Percentiles rank a stretch among this genome's conserved stretches.
Conservation (phyloP, 2,113 vertebrate species). For the Budorcas taxicolor region DNA sequence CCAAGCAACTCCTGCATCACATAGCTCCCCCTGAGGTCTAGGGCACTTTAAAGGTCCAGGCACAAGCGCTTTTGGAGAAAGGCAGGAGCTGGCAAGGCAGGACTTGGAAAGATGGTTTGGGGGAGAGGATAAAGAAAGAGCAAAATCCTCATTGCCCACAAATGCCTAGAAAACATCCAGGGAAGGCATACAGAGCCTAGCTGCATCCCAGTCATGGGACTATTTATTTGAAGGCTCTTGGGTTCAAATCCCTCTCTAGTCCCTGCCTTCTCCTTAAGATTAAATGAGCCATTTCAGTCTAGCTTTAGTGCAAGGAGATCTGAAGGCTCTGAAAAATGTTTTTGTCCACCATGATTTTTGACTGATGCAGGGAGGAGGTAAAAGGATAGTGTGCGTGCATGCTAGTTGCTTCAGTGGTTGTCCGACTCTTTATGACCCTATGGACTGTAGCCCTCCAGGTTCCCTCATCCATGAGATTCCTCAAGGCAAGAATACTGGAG, state of each 20-base stretch:
- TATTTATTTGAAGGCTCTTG: not conserved
- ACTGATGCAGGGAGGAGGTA: not conserved
- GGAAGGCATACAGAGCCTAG: not conserved
- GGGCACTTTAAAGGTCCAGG: conserved; percentile 10
- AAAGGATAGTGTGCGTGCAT: not conserved
- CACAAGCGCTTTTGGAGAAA: not conserved
- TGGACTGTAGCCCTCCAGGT: not conserved
- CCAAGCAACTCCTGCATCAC: conserved; percentile 76
- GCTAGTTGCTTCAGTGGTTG: not conserved
- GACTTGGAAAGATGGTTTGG: not conserved
- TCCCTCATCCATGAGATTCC: not conserved
- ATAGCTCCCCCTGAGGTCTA: conserved; percentile 20
- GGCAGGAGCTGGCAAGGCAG: not conserved
- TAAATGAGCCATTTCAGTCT: not conserved
- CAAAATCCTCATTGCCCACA: not conserved
- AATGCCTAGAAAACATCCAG: not conserved
- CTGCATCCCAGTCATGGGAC: not conserved
- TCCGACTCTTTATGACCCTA: not conserved
- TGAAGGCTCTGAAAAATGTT: not conserved
- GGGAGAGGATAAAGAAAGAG: not conserved
- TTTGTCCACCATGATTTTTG: not conserved
- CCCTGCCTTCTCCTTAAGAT: not conserved
- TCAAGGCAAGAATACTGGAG: not conserved
- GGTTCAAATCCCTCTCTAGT: not conserved
- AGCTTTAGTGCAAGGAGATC: not conserved